A percentile compares a stretch with the other conserved stretches of the same genome.
phyloP scores from a whole-genome alignment of 2,888 invertebrate species.

The Pandemis corylana region DNA sequence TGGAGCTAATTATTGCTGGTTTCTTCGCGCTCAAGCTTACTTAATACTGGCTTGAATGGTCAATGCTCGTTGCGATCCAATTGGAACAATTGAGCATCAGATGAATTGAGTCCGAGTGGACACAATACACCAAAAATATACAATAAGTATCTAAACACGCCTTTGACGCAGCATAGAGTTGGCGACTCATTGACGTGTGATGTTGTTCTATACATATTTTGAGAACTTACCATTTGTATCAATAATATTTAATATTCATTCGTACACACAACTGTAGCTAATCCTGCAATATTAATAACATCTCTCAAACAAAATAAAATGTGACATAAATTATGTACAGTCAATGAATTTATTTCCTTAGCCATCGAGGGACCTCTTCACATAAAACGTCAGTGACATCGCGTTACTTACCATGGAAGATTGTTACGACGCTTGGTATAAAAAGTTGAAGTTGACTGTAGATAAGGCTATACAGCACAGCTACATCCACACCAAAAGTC shows the following conservation, averaged over 20 bases:
- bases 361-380: too few species aligned
- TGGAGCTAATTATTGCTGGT: neutral
- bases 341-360: neutral
- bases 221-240: neutral
- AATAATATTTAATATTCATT: neutral
- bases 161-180: neutral
- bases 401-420: too few species aligned
- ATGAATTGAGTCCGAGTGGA: neutral
- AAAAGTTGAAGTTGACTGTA: too few species aligned
- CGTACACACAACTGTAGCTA: neutral
- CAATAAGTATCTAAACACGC: neutral
- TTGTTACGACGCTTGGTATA: too few species aligned
- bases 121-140: neutral
- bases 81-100: neutral
- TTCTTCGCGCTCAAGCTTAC: constrained; percentile 7
- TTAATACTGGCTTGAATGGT: neutral
- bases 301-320: neutral
- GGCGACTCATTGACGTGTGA: neutral
- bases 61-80: neutral
- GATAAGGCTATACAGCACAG: too few species aligned
- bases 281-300: neutral
- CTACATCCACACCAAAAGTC: too few species aligned
- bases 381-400: too few species aligned
- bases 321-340: neutral
- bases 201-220: neutral